A percentile compares a stretch with the other conserved stretches of the same genome.
Evolutionary conservation across 1,140 invertebrate genomes (phyloP).

Genomic region (Diorhabda elongata): DNA sequence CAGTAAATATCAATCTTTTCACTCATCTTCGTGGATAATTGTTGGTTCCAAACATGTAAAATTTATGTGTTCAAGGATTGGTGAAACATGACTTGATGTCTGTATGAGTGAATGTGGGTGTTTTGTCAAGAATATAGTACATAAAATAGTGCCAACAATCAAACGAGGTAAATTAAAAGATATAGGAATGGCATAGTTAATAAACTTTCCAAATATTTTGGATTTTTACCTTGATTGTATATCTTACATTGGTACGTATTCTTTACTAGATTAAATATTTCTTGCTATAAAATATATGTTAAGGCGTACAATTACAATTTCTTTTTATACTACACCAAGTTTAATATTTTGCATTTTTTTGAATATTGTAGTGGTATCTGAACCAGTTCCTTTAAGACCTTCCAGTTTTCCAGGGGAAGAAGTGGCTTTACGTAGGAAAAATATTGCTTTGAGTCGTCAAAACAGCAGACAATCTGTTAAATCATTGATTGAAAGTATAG

Average conservation of each 20-base stretch:
- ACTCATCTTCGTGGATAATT: too few relatives aligned
- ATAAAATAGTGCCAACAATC: too few relatives aligned
- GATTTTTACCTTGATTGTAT: too few relatives aligned
- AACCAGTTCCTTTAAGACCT: conserved; percentile 33
- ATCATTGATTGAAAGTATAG: conserved; percentile 84
- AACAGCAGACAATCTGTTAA: conserved; percentile 82
- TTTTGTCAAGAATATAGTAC: too few relatives aligned
- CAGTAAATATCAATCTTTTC: too few relatives aligned
- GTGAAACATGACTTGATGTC: too few relatives aligned
- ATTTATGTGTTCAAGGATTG: too few relatives aligned
- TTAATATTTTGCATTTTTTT: not conserved
- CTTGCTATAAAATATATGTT: not conserved
- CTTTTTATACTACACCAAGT: not conserved
- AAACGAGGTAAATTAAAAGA: too few relatives aligned
- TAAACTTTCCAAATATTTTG: too few relatives aligned
- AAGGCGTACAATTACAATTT: conserved; percentile 1
- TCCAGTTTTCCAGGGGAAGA: conserved; percentile 47
- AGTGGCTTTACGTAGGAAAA: conserved; percentile 55
- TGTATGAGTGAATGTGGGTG: too few relatives aligned
- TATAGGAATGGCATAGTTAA: too few relatives aligned
- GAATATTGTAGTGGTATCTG: conserved; percentile 27
- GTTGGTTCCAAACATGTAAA: too few relatives aligned
- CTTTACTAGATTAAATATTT: not conserved
- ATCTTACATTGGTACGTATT: not conserved
- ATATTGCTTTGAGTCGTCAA: conserved; percentile 60